A percentile compares a stretch with the other conserved stretches of the same genome.
Evolutionary conservation across 2,797 vertebrate genomes (phyloP).

Genomic region (Premnoplex brunnescens): DNA sequence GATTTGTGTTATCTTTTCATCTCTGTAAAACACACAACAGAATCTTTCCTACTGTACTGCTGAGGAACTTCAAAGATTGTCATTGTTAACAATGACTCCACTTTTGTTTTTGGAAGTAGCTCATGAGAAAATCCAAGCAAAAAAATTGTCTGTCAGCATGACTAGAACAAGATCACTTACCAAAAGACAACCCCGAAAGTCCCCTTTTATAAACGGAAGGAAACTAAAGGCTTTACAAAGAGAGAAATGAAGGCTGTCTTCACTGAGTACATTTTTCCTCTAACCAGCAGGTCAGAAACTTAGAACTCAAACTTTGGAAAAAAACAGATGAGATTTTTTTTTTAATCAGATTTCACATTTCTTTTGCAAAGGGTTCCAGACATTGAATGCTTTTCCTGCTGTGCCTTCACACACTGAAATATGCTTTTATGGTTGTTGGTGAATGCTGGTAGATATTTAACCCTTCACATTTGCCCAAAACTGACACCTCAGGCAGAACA

Average conservation of each 20-base stretch:
- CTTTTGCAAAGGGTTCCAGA: background rate
- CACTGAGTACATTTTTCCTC: background rate
- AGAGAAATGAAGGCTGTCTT: background rate
- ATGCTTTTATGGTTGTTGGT: rapidly evolving
- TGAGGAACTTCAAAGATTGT: background rate
- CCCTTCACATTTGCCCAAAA: background rate
- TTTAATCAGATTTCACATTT: background rate
- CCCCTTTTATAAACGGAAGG: background rate
- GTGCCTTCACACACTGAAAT: background rate
- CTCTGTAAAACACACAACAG: background rate
- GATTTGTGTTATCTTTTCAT: background rate
- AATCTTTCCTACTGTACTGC: background rate
- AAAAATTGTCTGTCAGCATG: background rate
- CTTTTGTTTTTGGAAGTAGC: background rate
- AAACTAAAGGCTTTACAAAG: background rate
- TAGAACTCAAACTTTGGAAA: background rate
- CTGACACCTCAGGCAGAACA: background rate
- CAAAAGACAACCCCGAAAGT: background rate
- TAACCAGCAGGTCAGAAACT: background rate
- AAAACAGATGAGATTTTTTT: background rate
- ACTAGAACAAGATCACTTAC: background rate
- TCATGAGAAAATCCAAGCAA: background rate
- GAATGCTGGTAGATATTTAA: background rate
- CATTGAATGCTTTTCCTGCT: background rate
- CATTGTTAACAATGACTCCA: background rate